Base-by-base conservation (phyloP, 2,113 vertebrate genomes). In the Isichthys henryi region DNA sequence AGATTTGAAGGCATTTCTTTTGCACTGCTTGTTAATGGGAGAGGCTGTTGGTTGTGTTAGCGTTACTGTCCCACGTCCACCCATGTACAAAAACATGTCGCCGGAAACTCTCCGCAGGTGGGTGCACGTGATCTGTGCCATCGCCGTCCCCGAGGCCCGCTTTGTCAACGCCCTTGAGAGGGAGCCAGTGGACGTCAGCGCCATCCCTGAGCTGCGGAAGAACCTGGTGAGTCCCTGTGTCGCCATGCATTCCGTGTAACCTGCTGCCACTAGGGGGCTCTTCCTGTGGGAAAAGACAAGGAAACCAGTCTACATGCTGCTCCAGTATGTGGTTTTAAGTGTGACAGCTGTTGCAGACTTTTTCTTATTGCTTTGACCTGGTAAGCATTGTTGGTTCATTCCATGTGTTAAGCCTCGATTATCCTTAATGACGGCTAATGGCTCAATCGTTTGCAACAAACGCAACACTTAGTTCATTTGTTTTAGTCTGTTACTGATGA, bases 81-180 rank as follows among this genome's bases (percentile, higher is more conserved):
- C 27, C 87, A 13, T 85, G 8, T 86, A 19, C 89, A n/a, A 88
- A 13, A 17, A 50, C 83, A 0, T 45, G 49, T 48, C 13, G 6
- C 13, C 17, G 31, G 19, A 2, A 4, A 9, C 49, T 27, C 27
- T 35, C 49, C 0, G 15, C 93, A 99, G 98, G 93, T 99, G 98
- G 98, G 96, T 98, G 2, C 98, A 99, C 0, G 96, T 99, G 3
- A 94, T 99, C 93, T 99, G 98, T 89, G 98, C 98, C 0, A 97
- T 99, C 0, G 98, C 98, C 0, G 97, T 99, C 56, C 96, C 97
- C 0, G 98, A 99, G 91, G 98, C 96, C 0, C 97, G 96, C 8
- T 99, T 99, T 89, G 94, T 98, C 90, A 98, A 95, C 6, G 94
- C 97, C 89, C 94, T 95, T 0, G 96, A 99, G 85, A 97, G 98